phyloP scores from a whole-genome alignment of 2,113 vertebrate genomes.

The Blennius ocellaris region DNA sequence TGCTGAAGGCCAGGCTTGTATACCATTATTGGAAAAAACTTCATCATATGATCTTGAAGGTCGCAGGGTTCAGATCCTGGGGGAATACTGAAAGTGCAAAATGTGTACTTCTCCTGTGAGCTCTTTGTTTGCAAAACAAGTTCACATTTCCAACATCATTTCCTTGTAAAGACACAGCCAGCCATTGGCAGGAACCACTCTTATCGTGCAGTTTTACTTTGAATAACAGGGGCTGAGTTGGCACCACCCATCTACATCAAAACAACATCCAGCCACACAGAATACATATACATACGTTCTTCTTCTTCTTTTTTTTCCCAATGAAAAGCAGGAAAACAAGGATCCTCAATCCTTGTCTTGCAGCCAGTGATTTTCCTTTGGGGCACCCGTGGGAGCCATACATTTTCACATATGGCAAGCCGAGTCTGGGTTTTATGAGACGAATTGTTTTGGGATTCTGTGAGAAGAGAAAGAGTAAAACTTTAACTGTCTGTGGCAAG shows the following conservation, averaged over 20 bases:
- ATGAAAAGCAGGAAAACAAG: constrained; percentile 53
- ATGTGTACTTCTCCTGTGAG: neutral
- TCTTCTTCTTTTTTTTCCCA: constrained; percentile 29
- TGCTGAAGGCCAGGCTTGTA: neutral
- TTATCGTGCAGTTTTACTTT: constrained; percentile 50
- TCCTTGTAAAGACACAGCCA: constrained; percentile 22
- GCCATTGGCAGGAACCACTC: constrained; percentile 18
- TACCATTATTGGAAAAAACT: neutral
- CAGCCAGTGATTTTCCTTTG: constrained; percentile 67
- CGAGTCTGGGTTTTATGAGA: constrained; percentile 66
- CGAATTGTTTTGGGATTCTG: constrained; percentile 71
- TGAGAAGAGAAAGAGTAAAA: constrained; percentile 69
- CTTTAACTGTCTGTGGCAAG: constrained; percentile 61
- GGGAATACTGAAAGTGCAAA: constrained; percentile 14
- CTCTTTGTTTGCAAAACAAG: constrained; percentile 27
- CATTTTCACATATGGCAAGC: constrained; percentile 74
- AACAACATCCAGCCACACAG: constrained; percentile 46
- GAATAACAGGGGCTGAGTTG: constrained; percentile 52
- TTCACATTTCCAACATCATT: constrained; percentile 28
- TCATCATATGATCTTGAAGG: neutral
- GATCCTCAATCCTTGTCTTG: constrained; percentile 61
- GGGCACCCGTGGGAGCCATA: constrained; percentile 67
- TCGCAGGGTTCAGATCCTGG: neutral
- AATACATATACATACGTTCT: constrained; percentile 26
- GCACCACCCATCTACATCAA: constrained; percentile 56